phyloP scores from a whole-genome alignment of 2,888 invertebrate species.

The Caradrina kadenii region DNA sequence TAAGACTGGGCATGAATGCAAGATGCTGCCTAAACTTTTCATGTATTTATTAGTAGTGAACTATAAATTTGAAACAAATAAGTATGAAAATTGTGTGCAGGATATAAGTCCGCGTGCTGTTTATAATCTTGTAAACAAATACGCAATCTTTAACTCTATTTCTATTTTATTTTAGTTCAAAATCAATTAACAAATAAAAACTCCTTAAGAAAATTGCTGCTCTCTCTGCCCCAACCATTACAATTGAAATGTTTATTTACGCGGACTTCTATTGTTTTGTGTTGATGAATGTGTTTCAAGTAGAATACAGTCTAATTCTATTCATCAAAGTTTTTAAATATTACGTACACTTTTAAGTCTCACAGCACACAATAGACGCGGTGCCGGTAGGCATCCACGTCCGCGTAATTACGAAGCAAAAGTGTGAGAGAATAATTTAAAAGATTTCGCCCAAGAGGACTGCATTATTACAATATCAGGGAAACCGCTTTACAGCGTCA shows the following conservation, averaged over 20 bases:
- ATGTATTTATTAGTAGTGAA: too few relatives aligned
- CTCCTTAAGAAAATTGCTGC: too few relatives aligned
- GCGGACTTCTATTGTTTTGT: slow-evolving; percentile 2
- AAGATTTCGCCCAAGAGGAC: slow-evolving; percentile 88
- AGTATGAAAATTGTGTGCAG: too few relatives aligned
- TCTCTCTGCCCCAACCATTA: neutral
- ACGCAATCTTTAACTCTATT: too few relatives aligned
- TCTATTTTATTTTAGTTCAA: too few relatives aligned
- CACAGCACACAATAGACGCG: slow-evolving; percentile 74
- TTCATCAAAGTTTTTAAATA: slow-evolving; percentile 52
- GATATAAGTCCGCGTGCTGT: too few relatives aligned
- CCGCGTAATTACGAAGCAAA: slow-evolving; percentile 83
- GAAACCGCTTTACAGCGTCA: slow-evolving; percentile 88
- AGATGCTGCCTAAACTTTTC: neutral
- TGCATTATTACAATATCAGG: slow-evolving; percentile 89
- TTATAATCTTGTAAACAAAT: too few relatives aligned
- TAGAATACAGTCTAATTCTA: slow-evolving; percentile 41
- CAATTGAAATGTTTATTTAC: slow-evolving; percentile 6
- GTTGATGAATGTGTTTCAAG: slow-evolving; percentile 18
- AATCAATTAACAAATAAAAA: too few relatives aligned
- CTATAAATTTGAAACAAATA: too few relatives aligned
- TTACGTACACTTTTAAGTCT: slow-evolving; percentile 54
- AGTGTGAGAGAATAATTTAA: slow-evolving; percentile 87
- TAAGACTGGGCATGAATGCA: slow-evolving; percentile 6
- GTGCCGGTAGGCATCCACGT: slow-evolving; percentile 75